Base-by-base conservation (phyloP, 2,113 vertebrate species). In the Boleophthalmus pectinirostris region DNA sequence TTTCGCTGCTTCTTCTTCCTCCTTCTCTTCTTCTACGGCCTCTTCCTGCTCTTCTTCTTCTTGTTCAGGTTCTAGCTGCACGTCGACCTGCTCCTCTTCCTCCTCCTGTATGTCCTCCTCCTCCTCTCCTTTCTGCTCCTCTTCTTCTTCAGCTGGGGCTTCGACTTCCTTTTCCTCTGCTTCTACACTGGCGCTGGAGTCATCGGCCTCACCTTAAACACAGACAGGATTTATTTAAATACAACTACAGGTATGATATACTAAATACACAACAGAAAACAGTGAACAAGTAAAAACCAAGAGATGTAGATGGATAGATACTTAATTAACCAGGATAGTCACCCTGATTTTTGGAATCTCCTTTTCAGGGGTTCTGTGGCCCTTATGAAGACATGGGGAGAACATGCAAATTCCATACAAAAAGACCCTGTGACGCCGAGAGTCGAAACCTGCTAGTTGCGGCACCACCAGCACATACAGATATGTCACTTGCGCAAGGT, bases 31-130 rank as follows among this genome's bases (percentile, higher is more conserved):
- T 81, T 38, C 63, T 38, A 20, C 35, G 3, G 18, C 35, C 58
- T 85, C 89, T 79, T 78, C 90, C 76, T 91, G 89, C 76, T 79
- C 90, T 70, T 92, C 87, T 58, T 85, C 88, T 49, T 88, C 90
- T 47, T 85, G 65, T 23, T 81, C 83, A 70, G 21, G 21, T 29
- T 80, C 78, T 70, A 61, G 65, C 24, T 25, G 51, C 51, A 54
- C 51, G 8, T 54, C 51, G 8, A 21, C 70, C 60, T 92, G 92
- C 29, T 45, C 57, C 47, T 79, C 79, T 43, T 65, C 25, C 13
- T 69, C 49, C 25, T 58, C 38, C 20, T 57, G 43, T 11, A 61
- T 24, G 2, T 80, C 29, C 46, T 70, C 63, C 5, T 43, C 38
- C 24, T 81, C 53, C 16, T 80, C 77, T 20, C 72, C 60, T 33